These are phyloP conservation scores for Ciconia stormi DNA, from an alignment of 2,113 vertebrate species.

Conservation along the genomic window DNA sequence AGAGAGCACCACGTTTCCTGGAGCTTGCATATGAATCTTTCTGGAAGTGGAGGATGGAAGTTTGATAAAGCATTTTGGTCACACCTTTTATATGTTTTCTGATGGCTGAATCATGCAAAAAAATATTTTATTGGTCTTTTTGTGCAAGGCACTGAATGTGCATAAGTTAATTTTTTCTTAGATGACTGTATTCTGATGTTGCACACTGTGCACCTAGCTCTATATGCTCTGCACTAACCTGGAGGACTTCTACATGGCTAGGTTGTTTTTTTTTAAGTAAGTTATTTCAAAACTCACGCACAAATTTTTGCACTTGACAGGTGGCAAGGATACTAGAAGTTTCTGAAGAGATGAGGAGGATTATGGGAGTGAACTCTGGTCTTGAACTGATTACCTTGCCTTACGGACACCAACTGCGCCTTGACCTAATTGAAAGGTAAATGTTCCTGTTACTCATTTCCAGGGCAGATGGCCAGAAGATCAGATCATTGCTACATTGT, in stretches of 20 bases:
- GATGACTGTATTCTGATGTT: not conserved
- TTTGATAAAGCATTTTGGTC: not conserved
- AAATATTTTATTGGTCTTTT: not conserved
- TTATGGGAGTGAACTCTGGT: constrained; percentile 91
- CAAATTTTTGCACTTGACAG: constrained; percentile 67
- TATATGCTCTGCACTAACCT: not conserved
- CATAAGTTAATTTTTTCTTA: not conserved
- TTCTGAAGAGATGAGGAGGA: constrained; percentile 82
- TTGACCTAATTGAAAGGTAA: constrained; percentile 95
- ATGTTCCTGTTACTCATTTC: not conserved
- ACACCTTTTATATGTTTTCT: not conserved
- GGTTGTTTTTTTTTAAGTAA: not conserved
- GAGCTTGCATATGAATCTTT: not conserved
- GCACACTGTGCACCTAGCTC: not conserved
- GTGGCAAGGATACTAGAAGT: constrained; percentile 90
- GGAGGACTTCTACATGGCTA: not conserved
- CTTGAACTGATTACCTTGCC: constrained; percentile 93
- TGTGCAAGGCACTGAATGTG: not conserved
- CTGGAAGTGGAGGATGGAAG: not conserved
- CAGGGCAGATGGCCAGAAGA: not conserved
- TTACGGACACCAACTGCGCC: constrained; percentile 88
- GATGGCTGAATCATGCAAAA: not conserved
- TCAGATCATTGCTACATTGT: not conserved
- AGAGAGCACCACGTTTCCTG: not conserved
- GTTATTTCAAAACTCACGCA: not conserved